Evolutionary conservation across 1,140 invertebrate species (phyloP), one percentile per base, ranked within the genome.

Genomic region (Dendroctonus valens): DNA sequence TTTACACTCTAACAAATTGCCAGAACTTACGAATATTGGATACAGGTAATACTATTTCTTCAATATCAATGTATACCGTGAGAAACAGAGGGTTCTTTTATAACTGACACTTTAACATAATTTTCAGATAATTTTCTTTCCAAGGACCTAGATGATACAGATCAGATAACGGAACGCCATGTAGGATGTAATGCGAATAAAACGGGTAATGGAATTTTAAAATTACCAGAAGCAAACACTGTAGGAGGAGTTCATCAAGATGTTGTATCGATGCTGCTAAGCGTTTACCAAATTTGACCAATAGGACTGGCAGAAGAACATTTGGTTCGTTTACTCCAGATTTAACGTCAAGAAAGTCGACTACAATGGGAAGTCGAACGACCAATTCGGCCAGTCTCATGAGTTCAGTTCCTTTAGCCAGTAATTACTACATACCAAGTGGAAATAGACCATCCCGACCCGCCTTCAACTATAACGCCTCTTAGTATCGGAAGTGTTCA

Each of bases 11-110:
- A 59, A 65, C 26, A 65, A 58, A 14, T 55, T 65, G 15, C 57
- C 64, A 12, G 64, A 59, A n/a, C 51, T 42, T 65, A 9, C 58
- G 55, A 15, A 65, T 59, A 44, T 59, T 53, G n/a, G 64, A 65
- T 9, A 58, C 53, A 44, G 51, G 52, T 64, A 49, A 49, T 8
- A 37, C 15, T 11, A 12, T 46, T 9, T 46, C 12, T 46, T 46
- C 8, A 46, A 12, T 52, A 11, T 46, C 12, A 46, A 12, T 26
- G 26, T 26, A 26, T 26, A 26, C 1, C 44, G 44, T 14, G 40
- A 55, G 9, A 55, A 39, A 9, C 11, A 11, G n/a, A n/a, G 5
- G 15, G 2, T 52, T 52, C 11, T 12, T 52, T 52, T 2, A 52
- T 26, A 8, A 26, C 26, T 46, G 14, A 9, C 9, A 46, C 4